Evolutionary conservation across 2,797 vertebrate species (phyloP).

Genomic region (Manis pentadactyla): DNA sequence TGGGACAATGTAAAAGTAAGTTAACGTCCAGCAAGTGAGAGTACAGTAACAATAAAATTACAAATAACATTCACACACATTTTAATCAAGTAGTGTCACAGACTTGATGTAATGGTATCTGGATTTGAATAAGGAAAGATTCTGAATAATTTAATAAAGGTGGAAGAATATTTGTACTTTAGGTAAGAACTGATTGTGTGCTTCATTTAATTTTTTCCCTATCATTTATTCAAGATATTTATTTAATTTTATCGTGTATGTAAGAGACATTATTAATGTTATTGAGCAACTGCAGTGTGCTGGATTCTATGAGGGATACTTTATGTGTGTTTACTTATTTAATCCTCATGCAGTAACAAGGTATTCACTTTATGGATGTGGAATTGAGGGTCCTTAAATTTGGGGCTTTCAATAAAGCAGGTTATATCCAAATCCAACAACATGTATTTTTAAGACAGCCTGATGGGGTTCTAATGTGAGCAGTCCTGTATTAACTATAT

Average conservation of each 20-base stretch:
- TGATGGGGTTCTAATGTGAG: neutral
- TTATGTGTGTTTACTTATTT: no score
- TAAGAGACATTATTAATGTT: no score
- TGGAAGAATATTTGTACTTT: neutral
- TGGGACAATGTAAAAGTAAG: neutral
- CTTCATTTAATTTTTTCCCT: no score
- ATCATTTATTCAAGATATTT: no score
- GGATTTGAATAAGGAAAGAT: neutral
- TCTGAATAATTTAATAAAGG: conserved; percentile 7
- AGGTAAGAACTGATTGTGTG: no score
- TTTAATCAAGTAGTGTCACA: neutral
- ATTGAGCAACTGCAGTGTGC: no score
- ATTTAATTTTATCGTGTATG: no score
- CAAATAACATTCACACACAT: neutral
- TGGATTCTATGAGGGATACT: no score
- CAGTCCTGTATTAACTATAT: neutral
- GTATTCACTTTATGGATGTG: no score
- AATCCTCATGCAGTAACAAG: no score
- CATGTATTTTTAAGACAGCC: neutral
- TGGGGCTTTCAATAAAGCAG: neutral
- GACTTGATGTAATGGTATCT: neutral
- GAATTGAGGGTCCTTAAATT: neutral
- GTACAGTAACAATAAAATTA: conserved; percentile 1
- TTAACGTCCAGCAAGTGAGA: neutral
- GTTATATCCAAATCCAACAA: neutral